phyloP scores from a whole-genome alignment of 2,797 vertebrate species.

The Lepilemur septentrionalis region DNA sequence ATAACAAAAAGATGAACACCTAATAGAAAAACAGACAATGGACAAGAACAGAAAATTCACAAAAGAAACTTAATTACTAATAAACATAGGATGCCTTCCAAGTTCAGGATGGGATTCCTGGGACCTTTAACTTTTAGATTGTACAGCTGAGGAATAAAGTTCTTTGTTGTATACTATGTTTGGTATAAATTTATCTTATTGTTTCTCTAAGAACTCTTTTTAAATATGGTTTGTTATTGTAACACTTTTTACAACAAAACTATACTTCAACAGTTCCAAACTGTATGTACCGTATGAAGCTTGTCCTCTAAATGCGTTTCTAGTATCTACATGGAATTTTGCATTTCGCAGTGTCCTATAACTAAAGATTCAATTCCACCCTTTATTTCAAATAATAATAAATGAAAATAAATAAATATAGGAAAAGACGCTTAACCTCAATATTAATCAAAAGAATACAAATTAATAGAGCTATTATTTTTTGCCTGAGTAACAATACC shows the following conservation, averaged over 20 bases:
- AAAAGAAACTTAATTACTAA: constrained; percentile 10
- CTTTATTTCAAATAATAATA: neutral
- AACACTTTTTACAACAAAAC: neutral
- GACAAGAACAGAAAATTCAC: neutral
- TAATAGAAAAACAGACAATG: neutral
- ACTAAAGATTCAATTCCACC: neutral
- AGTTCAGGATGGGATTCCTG: neutral
- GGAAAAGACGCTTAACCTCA: neutral
- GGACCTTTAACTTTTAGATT: neutral
- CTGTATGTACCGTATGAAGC: neutral
- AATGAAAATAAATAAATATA: neutral
- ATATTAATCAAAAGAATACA: constrained; percentile 3
- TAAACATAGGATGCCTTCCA: neutral
- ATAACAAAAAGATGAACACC: neutral
- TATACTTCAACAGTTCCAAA: neutral
- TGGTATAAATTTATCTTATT: neutral
- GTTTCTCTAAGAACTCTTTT: neutral
- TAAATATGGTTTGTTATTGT: neutral
- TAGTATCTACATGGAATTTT: neutral
- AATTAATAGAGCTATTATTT: neutral
- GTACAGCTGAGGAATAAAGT: neutral
- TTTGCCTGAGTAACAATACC: neutral
- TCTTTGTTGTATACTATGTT: neutral
- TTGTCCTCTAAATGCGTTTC: neutral
- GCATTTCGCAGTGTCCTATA: neutral